Evolutionary conservation across 2,113 vertebrate genomes (phyloP), one percentile per base, ranked within the genome.

Genomic region (Nansenia antarctica): DNA sequence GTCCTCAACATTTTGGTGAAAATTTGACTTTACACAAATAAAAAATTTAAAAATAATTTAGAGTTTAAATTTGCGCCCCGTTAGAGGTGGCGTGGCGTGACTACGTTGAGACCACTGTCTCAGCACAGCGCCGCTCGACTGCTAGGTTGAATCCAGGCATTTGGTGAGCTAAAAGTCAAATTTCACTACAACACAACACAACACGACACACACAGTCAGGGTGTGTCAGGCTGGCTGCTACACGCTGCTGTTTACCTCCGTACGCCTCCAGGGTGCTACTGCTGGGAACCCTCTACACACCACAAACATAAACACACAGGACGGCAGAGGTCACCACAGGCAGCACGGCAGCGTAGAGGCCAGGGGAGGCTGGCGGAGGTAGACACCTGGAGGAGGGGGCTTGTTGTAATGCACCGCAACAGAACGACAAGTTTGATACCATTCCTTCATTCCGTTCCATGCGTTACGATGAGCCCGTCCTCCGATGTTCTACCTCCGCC

Each of bases 201-300:
- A 49, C 68, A 72, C 54, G 69, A 80, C 71, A 66, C 70, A 54
- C 22, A 69, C 70, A 34, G 69, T 67, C 11, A 89, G 88, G 80
- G 77, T 73, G 71, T 69, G 75, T 78, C 81, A 88, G 62, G 66
- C 67, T 76, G 53, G 64, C 70, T 81, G 66, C 59, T 31, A 42
- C 66, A 45, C 42, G 9, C 22, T 62, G 15, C 70, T 52, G 72
- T 90, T 95, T 97, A 96, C 96, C 95, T 98, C 82, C 35, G 62
- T 78, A 73, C 87, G 78, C 86, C 92, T 90, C 49, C 52, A 87
- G 93, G 85, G 87, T 87, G 76, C 93, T 96, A 96, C 81, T 94
- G 91, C 90, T 89, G 92, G 93, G 93, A 92, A 92, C 91, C 94
- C 92, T 97, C 96, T 98, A 95, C 70, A 94, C 80, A 72, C 12